Conservation (phyloP, 2,113 vertebrate species). For the Melospiza georgiana region DNA sequence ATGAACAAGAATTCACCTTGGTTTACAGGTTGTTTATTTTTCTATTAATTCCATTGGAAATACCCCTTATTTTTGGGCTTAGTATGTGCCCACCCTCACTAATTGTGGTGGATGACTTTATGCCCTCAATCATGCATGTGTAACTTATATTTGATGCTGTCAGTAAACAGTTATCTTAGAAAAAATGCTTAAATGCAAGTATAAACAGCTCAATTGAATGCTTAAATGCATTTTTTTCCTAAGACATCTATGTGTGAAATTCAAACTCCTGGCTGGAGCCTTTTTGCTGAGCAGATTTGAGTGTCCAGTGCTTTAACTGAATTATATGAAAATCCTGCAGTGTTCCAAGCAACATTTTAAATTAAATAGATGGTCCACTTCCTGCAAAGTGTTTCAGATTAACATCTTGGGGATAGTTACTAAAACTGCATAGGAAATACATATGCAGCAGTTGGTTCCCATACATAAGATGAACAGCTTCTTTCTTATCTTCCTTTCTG, state of each 20-base stretch:
- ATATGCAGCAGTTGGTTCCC: slow-evolving; percentile 26
- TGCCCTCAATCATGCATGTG: too few relatives aligned
- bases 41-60: neutral
- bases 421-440: slow-evolving; percentile 34
- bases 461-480: slow-evolving; percentile 5
- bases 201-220: neutral
- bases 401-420: neutral
- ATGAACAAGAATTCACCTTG: slow-evolving; percentile 42
- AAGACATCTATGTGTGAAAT: neutral
- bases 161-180: neutral
- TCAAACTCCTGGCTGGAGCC: neutral
- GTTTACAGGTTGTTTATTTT: slow-evolving; percentile 56
- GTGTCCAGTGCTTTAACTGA: neutral
- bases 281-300: neutral
- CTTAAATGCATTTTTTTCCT: neutral
- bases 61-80: neutral
- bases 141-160: neutral
- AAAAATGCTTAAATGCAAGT: neutral
- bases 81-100: neutral
- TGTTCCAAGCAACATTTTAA: neutral
- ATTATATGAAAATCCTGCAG: neutral
- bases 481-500: slow-evolving; percentile 36
- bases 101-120: too few relatives aligned
- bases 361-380: slow-evolving; percentile 32
- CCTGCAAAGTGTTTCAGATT: slow-evolving; percentile 51